Percentiles rank a stretch among this genome's conserved stretches.
These are phyloP conservation scores for Vanessa cardui DNA, from an alignment of 2,888 invertebrate genomes.

Conservation along the genomic window DNA sequence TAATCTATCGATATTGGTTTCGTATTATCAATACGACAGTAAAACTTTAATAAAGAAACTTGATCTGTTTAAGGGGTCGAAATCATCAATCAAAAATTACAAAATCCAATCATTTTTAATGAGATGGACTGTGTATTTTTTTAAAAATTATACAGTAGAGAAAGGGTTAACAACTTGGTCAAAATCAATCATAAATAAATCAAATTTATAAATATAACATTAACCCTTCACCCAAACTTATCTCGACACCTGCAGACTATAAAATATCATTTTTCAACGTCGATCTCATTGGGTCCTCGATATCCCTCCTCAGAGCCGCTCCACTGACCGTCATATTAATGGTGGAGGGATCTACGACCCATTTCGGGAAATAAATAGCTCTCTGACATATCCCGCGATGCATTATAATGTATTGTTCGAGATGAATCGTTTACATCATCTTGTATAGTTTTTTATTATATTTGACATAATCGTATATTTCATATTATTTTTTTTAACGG, in stretches of 20 bases:
- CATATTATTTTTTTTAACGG: neutral
- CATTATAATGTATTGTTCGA: conserved; percentile 75
- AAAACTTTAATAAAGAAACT: too few species aligned
- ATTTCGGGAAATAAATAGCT: conserved; percentile 73
- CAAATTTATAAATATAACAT: conserved; percentile 10
- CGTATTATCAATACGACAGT: too few species aligned
- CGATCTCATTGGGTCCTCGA: conserved; percentile 62
- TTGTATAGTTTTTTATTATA: conserved; percentile 11
- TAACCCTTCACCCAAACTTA: conserved; percentile 35
- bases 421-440: conserved; percentile 6
- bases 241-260: conserved; percentile 54
- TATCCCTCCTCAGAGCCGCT: conserved; percentile 65
- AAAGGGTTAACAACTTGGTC: too few species aligned
- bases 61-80: too few species aligned
- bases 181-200: neutral
- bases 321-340: conserved; percentile 76
- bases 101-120: too few species aligned
- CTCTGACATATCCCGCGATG: conserved; percentile 70
- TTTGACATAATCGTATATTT: neutral
- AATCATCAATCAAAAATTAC: too few species aligned
- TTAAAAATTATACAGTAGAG: too few species aligned
- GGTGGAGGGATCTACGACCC: conserved; percentile 61
- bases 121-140: too few species aligned
- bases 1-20: too few species aligned
- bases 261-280: conserved; percentile 72